Base-by-base conservation (phyloP, 2,888 invertebrate genomes). In the Synanthedon andrenaeformis region DNA sequence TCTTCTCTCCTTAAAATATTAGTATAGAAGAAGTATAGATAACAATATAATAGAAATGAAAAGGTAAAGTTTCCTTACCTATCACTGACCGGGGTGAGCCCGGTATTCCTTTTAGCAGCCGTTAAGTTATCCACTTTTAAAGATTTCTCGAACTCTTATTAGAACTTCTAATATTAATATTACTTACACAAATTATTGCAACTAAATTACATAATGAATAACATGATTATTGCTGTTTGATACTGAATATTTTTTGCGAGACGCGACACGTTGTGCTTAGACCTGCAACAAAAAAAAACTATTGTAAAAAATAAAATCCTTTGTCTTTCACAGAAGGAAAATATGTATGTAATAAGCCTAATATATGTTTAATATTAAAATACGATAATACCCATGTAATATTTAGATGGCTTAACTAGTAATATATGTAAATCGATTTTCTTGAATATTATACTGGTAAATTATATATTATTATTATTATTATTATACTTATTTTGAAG, bases 81-180 rank as follows among this genome's bases (percentile, higher is more conserved):
- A 68, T 86, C 85, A 41, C 78, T 76, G 54, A 81, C 83, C 78
- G 85, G 81, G 76, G 73, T 76, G 48, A 75, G 68, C 74, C 82
- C 83, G 76, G 81, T 61, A 61, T 61, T 74, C 56, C 74, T 72
- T 64, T 76, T 79, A 53, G 70, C 58, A 48, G 68, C 67, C 61
- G 80, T 69, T 62, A 76, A 54, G 59, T 83, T 76, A 75, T 83
- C 85, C 85, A 85, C 84, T 79, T 81, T 84, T 75, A 54, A 63
- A 66, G 70, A 67, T 69, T 58, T 62, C 41, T 50, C 14, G 50
- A 45, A 74, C 70, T 63, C 19, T 35, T 54, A 54, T 57, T 57
- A 49, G 23, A 45, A 74, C 70, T 63, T 23, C 13, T 54, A 54
- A 57, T 57, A 49, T 51, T 54, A 48, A 64, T 69, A 66, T 61